A percentile compares a stretch with the other conserved stretches of the same genome.
These are phyloP conservation scores for Magallana nippona DNA, from an alignment of 2,888 invertebrate species.

Conservation along the genomic window DNA sequence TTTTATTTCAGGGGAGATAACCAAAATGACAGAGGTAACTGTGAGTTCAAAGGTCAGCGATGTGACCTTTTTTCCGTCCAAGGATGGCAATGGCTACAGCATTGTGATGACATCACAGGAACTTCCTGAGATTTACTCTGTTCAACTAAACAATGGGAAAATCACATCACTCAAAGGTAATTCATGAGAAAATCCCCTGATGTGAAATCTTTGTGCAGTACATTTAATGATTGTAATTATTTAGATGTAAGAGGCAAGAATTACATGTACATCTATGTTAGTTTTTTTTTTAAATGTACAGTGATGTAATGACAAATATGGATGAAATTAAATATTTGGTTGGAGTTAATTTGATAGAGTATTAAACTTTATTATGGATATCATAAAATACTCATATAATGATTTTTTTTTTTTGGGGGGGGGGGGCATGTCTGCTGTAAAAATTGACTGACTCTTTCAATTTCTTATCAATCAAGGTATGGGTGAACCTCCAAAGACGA, in stretches of 20 bases:
- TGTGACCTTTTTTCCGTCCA: conserved; percentile 87
- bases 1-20: conserved; percentile 81
- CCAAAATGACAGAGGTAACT: conserved; percentile 87
- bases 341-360: too few species aligned
- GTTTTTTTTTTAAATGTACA: too few species aligned
- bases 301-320: too few species aligned
- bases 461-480: conserved; percentile 55
- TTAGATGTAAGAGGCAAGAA: too few species aligned
- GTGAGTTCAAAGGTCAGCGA: conserved; percentile 88
- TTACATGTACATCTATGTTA: too few species aligned
- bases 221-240: too few species aligned
- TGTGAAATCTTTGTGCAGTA: neutral
- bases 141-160: conserved; percentile 85
- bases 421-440: too few species aligned
- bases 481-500: conserved; percentile 51
- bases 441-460: neutral
- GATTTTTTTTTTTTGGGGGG: too few species aligned
- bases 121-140: conserved; percentile 86
- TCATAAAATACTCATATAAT: too few species aligned
- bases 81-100: conserved; percentile 87
- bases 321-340: too few species aligned
- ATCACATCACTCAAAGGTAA: conserved; percentile 87
- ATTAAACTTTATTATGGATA: too few species aligned
- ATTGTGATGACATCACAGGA: conserved; percentile 87
- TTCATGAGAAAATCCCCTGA: neutral